Evolutionary conservation across 2,113 vertebrate species (phyloP).

Genomic region (Hemicordylus capensis): DNA sequence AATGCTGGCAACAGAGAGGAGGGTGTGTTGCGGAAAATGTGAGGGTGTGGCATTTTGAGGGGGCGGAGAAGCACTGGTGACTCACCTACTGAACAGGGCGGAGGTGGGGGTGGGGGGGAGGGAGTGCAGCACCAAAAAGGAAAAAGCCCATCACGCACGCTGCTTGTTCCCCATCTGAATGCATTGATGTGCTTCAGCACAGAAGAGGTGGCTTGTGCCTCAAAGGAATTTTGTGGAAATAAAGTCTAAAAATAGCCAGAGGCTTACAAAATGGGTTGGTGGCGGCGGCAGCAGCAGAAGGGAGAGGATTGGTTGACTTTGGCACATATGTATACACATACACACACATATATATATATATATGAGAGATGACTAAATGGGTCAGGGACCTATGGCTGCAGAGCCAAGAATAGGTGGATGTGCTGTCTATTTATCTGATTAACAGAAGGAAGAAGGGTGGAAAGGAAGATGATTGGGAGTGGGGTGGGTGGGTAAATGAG

Average conservation of each 20-base stretch:
- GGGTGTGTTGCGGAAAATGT: neutral
- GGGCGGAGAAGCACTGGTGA: neutral
- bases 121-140: neutral
- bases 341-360: too few species aligned
- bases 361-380: neutral
- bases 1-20: neutral
- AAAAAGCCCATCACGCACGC: neutral
- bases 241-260: conserved; percentile 40
- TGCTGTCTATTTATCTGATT: too few species aligned
- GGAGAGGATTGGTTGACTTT: neutral
- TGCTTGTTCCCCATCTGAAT: too few species aligned
- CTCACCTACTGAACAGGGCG: neutral
- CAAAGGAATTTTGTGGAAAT: neutral
- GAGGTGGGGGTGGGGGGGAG: too few species aligned
- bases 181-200: neutral
- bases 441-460: neutral
- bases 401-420: too few species aligned
- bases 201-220: neutral
- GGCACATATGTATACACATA: too few species aligned
- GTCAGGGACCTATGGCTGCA: too few species aligned
- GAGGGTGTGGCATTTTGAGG: neutral
- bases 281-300: neutral
- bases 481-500: neutral
- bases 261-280: neutral
- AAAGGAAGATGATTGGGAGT: neutral